phyloP scores from a whole-genome alignment of 2,797 vertebrate genomes.

The Myotis pilosus region DNA sequence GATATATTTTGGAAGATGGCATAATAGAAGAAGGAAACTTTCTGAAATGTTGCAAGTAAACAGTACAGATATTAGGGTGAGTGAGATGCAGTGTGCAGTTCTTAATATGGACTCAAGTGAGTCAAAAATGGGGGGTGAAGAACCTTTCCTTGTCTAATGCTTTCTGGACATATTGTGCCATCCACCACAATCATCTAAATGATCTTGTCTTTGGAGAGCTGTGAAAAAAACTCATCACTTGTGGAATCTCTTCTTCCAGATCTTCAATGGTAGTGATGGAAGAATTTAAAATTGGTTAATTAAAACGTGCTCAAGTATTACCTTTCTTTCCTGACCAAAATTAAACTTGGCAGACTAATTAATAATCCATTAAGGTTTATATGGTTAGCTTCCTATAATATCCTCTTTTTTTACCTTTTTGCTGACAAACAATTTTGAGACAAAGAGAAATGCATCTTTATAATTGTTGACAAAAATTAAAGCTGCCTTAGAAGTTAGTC shows the following conservation, averaged over 20 bases:
- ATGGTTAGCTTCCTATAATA: not conserved
- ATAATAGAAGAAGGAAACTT: slow-evolving; percentile 43
- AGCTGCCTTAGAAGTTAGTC: not conserved
- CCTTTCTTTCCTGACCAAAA: slow-evolving; percentile 30
- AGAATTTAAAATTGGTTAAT: slow-evolving; percentile 2
- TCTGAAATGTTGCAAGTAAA: slow-evolving; percentile 43
- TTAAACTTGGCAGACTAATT: slow-evolving; percentile 24
- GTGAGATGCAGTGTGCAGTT: not conserved
- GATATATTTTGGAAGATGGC: slow-evolving; percentile 67
- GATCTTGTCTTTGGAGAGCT: not conserved
- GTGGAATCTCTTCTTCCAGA: not conserved
- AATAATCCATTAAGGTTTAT: slow-evolving; percentile 12
- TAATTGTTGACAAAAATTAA: slow-evolving; percentile 12
- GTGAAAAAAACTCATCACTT: not conserved
- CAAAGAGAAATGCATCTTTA: not conserved
- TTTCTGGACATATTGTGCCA: slow-evolving; percentile 27
- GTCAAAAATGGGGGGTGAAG: not conserved
- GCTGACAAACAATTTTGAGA: not conserved
- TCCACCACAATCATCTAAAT: not conserved
- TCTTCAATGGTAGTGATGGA: not conserved
- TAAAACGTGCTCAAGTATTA: not conserved
- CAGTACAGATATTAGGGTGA: slow-evolving; percentile 21
- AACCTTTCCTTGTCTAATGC: not conserved
- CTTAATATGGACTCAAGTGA: not conserved
- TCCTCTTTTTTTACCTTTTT: not conserved